Evolutionary conservation across 2,797 vertebrate genomes (phyloP).

Genomic region (Takifugu rubripes): DNA sequence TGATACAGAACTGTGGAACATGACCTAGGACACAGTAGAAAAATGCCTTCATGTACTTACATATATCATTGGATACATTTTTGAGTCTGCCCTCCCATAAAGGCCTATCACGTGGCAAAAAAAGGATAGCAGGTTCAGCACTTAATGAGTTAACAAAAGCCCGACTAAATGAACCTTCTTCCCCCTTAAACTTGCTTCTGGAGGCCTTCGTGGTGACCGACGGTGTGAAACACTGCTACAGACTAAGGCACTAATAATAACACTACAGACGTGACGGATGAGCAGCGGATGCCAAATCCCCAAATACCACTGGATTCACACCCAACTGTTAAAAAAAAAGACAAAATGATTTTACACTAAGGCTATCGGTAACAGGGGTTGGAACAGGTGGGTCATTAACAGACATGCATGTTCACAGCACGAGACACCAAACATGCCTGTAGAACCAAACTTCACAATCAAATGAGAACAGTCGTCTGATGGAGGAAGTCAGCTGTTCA

Average conservation of each 20-base stretch:
- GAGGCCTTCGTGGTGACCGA: conserved; percentile 33
- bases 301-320: conserved; percentile 19
- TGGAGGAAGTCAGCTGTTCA: background rate
- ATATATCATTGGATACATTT: conserved; percentile 30
- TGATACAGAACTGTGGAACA: conserved; percentile 58
- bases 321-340: conserved; percentile 10
- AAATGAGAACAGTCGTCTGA: conserved; percentile 32
- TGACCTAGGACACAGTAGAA: conserved; percentile 67
- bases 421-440: conserved; percentile 41
- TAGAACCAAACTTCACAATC: conserved; percentile 48
- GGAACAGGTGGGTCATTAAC: background rate
- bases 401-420: conserved; percentile 63
- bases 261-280: conserved; percentile 63
- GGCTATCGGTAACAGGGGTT: no score
- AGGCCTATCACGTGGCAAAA: conserved; percentile 37
- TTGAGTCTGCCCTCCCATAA: conserved; percentile 25
- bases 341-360: background rate
- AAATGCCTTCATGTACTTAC: conserved; percentile 49
- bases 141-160: conserved; percentile 36
- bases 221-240: conserved; percentile 56
- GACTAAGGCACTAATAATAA: conserved; percentile 78
- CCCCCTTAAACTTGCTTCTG: conserved; percentile 18
- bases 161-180: conserved; percentile 34
- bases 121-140: conserved; percentile 44
- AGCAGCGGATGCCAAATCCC: conserved; percentile 26